These are phyloP conservation scores for Ameiurus melas DNA, from an alignment of 2,113 vertebrate genomes.

Conservation along the genomic window DNA sequence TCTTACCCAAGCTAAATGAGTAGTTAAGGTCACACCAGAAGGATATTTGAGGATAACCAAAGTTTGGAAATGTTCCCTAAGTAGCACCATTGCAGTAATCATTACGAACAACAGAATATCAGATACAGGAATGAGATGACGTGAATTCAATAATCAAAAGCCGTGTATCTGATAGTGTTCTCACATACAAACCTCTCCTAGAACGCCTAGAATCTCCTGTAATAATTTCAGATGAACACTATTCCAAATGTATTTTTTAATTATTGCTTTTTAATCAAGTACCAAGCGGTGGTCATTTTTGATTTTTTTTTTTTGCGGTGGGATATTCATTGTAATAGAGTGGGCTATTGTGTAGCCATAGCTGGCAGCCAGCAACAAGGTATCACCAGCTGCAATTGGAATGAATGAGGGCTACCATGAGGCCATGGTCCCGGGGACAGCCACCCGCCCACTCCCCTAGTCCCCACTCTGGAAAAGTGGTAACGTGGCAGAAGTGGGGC, in stretches of 20 bases:
- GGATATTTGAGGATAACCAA: no score
- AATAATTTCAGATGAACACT: no score
- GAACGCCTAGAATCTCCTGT: not conserved
- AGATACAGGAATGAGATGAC: not conserved
- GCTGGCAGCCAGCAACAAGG: slow-evolving; percentile 20
- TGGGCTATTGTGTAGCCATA: slow-evolving; percentile 11
- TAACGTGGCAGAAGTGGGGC: slow-evolving; percentile 38
- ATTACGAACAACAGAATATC: not conserved
- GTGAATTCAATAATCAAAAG: not conserved
- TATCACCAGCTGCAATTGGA: slow-evolving; percentile 25
- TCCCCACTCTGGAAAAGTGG: slow-evolving; percentile 37
- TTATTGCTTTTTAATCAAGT: no score
- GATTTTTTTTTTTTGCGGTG: not conserved
- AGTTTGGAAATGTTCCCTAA: not conserved
- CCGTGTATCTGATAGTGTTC: not conserved
- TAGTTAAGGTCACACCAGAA: not conserved
- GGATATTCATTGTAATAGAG: slow-evolving; percentile 15
- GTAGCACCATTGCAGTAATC: not conserved
- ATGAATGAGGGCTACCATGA: slow-evolving; percentile 28
- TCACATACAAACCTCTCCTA: not conserved
- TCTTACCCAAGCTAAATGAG: not conserved
- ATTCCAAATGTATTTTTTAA: no score
- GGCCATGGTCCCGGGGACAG: slow-evolving; percentile 32
- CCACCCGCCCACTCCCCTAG: not conserved
- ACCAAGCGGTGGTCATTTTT: not conserved